A percentile compares a stretch with the other conserved stretches of the same genome.
Evolutionary conservation across 1,140 invertebrate species (phyloP).

Genomic region (Portunus trituberculatus): DNA sequence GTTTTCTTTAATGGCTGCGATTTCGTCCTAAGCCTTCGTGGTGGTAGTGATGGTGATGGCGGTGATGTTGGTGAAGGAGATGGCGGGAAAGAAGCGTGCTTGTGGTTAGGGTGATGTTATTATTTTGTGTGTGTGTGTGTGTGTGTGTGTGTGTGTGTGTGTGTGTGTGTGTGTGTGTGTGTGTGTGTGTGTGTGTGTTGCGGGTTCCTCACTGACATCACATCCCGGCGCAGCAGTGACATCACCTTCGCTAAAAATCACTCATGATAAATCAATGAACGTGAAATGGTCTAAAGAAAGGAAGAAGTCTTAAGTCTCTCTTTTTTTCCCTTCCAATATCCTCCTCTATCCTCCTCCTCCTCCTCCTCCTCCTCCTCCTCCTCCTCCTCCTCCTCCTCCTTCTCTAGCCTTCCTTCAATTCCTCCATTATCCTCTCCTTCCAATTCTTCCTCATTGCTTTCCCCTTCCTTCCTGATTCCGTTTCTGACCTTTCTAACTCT

Average conservation of each 20-base stretch:
- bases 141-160: neutral
- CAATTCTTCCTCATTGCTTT: too few species aligned
- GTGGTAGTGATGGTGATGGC: too few species aligned
- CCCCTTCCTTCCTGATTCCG: too few species aligned
- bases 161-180: too few species aligned
- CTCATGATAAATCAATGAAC: neutral
- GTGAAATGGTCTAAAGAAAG: neutral
- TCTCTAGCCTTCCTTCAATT: neutral
- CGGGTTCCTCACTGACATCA: too few species aligned
- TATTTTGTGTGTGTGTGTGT: neutral
- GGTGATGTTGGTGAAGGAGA: neutral
- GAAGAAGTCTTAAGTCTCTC: conserved; percentile 10
- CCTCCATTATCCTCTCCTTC: too few species aligned
- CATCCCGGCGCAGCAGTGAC: neutral
- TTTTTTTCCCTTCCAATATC: neutral
- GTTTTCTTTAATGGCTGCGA: neutral
- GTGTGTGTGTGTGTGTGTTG: too few species aligned
- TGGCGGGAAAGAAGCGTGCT: neutral
- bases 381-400: neutral
- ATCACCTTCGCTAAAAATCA: neutral
- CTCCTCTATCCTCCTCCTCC: neutral
- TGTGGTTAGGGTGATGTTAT: neutral
- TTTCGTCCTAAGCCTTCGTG: neutral
- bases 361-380: neutral
- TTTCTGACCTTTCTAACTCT: neutral